Evolutionary conservation across 2,888 invertebrate genomes (phyloP), one percentile per base, ranked within the genome.

Genomic region (Caenorhabditis drosophilae): DNA sequence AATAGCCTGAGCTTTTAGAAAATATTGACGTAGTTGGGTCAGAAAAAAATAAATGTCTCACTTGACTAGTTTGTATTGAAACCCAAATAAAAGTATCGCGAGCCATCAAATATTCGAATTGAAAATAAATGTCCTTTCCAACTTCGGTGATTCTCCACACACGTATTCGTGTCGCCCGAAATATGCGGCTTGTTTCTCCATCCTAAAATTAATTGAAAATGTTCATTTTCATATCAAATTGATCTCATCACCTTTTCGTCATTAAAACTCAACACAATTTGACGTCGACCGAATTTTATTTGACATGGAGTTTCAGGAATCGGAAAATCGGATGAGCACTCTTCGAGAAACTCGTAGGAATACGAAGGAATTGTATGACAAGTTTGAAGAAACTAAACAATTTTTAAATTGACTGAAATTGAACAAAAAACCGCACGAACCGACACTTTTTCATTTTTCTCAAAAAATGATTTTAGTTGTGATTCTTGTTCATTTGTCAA

Each of bases 101-200:
- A 2, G 67, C 75, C 35, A 73, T 60, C 15, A 81, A 67, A 49
- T 79, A 81, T 44, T 81, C 79, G 20, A 81, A 69, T 49, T 81
- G 80, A 57, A 81, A 81, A 1, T 63, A 60, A 18, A 54, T 64
- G 22, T 71, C 58, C 11, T 61, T 55, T 9, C 70, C 49, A 2
- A 68, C 64, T 47, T 79, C 76, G 1, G 76, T 73, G 27, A 97
- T 93, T 76, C 96, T 88, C 97, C 97, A 98, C 81, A 95, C 95
- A 59, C 93, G 89, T 91, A 97, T 96, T 76, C 96, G 88, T 0
- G 95, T 96, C 36, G 96, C 93, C 85, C 92, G 92, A 85, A 93
- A 96, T 79, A 89, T 88, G 46, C 88, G 87, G n/a, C 26, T 20
- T 31, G 23, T 41, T 42, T 47, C 2, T 34, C 11, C 16, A 18